These are phyloP conservation scores for Microtus agrestis DNA, from an alignment of 2,797 vertebrate species.

Conservation along the genomic window DNA sequence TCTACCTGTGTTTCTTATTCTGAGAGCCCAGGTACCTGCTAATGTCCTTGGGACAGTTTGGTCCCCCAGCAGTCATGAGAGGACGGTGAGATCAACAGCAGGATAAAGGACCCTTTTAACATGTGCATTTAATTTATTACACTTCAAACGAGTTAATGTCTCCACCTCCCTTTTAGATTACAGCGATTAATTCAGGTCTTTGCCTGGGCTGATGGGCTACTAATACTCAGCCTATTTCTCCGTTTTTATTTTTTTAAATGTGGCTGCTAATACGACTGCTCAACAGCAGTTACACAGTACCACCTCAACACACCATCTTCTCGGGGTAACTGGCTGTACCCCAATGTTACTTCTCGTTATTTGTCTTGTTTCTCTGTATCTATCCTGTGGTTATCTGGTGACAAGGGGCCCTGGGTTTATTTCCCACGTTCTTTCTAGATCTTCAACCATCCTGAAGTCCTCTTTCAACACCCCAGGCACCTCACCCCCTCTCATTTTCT, in stretches of 20 bases:
- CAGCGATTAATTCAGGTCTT: not conserved
- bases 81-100: not conserved
- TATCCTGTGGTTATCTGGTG: not conserved
- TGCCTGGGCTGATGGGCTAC: not conserved
- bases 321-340: not conserved
- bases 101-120: not conserved
- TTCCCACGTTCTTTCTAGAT: not conserved
- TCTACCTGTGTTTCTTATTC: not conserved
- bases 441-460: not conserved
- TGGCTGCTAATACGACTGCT: not conserved
- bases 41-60: not conserved
- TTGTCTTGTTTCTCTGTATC: not conserved
- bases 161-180: not conserved
- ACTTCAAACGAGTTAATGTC: not conserved
- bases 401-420: not conserved
- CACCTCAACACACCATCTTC: not conserved
- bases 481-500: not conserved
- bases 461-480: too few species aligned
- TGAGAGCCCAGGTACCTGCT: not conserved
- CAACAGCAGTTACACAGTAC: too few species aligned
- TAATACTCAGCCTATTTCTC: not conserved
- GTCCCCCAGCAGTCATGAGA: not conserved
- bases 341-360: not conserved
- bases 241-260: not conserved
- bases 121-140: not conserved